phyloP scores from a whole-genome alignment of 2,113 vertebrate genomes.

The Oryzias melastigma region DNA sequence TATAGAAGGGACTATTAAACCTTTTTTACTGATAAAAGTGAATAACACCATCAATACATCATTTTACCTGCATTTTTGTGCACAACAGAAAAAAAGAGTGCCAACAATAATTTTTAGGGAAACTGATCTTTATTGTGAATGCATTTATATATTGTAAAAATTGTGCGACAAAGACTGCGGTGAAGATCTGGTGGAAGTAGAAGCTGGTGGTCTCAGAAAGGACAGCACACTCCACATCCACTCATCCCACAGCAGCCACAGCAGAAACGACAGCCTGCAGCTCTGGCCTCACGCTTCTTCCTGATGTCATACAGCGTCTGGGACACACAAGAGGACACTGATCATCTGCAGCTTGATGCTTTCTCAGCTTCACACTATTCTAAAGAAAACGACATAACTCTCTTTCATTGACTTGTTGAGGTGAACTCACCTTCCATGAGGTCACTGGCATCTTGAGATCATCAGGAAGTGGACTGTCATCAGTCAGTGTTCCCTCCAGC shows the following conservation, averaged over 20 bases:
- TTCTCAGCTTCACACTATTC: too few relatives aligned
- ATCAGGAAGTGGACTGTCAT: background rate
- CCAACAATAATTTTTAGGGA: too few relatives aligned
- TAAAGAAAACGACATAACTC: too few relatives aligned
- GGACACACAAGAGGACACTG: background rate
- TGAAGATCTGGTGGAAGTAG: background rate
- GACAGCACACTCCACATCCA: conserved; percentile 16
- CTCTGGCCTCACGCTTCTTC: background rate
- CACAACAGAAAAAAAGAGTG: too few relatives aligned
- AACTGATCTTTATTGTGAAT: too few relatives aligned
- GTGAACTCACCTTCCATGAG: background rate
- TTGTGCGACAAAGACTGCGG: too few relatives aligned
- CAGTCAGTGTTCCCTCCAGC: background rate
- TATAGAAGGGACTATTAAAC: too few relatives aligned
- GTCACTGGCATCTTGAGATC: background rate
- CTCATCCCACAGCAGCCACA: conserved; percentile 14
- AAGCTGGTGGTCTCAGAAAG: background rate
- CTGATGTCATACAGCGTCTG: background rate
- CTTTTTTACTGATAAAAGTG: too few relatives aligned
- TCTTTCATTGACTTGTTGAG: background rate
- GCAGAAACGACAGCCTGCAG: conserved; percentile 7
- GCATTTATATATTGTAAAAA: too few relatives aligned
- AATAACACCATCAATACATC: too few relatives aligned
- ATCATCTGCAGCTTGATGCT: too few relatives aligned
- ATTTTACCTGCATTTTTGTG: too few relatives aligned